These are phyloP conservation scores for Squalus acanthias DNA, from an alignment of 2,797 vertebrate genomes.

Conservation along the genomic window DNA sequence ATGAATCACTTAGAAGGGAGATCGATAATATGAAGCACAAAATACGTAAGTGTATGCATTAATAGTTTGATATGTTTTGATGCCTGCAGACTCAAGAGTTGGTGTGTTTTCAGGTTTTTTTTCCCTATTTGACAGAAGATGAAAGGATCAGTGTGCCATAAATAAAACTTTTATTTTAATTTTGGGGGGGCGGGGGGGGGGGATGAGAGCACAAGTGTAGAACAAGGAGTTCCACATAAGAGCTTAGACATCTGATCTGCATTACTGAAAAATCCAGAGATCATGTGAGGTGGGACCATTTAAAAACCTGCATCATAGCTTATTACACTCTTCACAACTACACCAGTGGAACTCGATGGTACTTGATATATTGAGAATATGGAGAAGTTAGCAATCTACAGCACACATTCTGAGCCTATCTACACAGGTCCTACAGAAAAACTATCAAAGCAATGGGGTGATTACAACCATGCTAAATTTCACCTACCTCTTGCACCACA, in stretches of 20 bases:
- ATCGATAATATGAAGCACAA: slow-evolving; percentile 66
- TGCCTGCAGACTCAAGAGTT: neutral
- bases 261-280: neutral
- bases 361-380: neutral
- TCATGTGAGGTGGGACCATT: neutral
- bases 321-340: neutral
- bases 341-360: neutral
- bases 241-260: neutral
- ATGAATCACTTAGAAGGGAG: slow-evolving; percentile 63
- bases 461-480: neutral
- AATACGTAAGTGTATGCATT: slow-evolving; percentile 57
- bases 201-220: neutral
- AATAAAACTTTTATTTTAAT: neutral
- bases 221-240: neutral
- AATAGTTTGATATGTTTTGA: neutral
- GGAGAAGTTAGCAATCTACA: neutral
- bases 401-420: neutral
- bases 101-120: neutral
- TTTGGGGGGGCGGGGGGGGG: neutral
- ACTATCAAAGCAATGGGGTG: neutral
- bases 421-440: neutral
- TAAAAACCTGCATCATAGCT: neutral
- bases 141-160: neutral
- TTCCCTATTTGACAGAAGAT: neutral
- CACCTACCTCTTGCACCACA: neutral